phyloP scores from a whole-genome alignment of 2,797 vertebrate genomes.

The Alfaro cultratus region DNA sequence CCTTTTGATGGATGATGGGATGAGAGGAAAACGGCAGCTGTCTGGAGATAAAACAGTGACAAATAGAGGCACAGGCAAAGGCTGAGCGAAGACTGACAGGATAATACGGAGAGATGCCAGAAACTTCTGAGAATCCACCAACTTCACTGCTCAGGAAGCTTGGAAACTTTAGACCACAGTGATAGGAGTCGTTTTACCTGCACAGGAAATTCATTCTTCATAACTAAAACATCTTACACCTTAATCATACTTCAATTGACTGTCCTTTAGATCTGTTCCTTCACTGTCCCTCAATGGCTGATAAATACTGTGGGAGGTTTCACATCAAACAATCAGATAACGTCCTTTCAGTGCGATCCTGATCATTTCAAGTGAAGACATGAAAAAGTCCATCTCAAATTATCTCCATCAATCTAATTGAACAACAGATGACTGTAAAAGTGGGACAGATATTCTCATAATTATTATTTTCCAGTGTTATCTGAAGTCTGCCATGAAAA shows the following conservation, averaged over 20 bases:
- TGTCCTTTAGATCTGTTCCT: not conserved
- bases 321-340: not conserved
- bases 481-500: too few species aligned
- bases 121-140: not conserved
- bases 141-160: not conserved
- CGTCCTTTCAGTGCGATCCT: not conserved
- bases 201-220: not conserved
- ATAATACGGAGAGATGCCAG: not conserved
- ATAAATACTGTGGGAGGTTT: not conserved
- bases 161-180: not conserved
- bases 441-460: not conserved
- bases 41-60: slow-evolving; percentile 53
- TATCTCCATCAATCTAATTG: not conserved
- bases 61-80: slow-evolving; percentile 43
- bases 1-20: slow-evolving; percentile 51
- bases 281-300: not conserved
- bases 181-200: not conserved
- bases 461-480: not conserved
- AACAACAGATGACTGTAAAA: not conserved
- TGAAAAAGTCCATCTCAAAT: not conserved
- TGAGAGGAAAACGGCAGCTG: slow-evolving; percentile 50
- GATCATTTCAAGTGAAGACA: not conserved
- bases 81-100: slow-evolving; percentile 28
- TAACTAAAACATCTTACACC: not conserved
- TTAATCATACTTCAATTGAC: not conserved